A percentile compares a stretch with the other conserved stretches of the same genome.
Evolutionary conservation across 2,113 vertebrate species (phyloP).

Genomic region (Sander lucioperca): DNA sequence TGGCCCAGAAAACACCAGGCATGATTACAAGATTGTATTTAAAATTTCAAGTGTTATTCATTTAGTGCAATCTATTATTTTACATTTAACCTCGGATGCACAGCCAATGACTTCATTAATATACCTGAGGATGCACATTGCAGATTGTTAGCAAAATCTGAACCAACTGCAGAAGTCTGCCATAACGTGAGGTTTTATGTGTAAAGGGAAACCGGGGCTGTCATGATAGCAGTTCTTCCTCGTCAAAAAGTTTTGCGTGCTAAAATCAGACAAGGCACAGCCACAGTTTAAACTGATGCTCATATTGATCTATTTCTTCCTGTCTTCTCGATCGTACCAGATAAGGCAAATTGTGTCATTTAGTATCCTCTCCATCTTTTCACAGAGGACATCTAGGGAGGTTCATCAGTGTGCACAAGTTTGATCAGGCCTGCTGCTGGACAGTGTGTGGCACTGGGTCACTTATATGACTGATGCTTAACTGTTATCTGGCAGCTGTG

Average conservation of each 20-base stretch:
- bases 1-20: not conserved
- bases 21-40: not conserved
- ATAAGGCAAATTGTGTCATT: not conserved
- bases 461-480: constrained; percentile 29
- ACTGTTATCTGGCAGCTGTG: constrained; percentile 4
- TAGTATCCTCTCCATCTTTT: not conserved
- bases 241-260: not conserved
- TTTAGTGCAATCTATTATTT: not conserved
- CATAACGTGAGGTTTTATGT: not conserved
- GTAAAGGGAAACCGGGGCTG: not conserved
- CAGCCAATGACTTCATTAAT: not conserved
- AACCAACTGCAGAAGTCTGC: not conserved
- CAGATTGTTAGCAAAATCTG: not conserved
- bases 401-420: not conserved
- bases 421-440: not conserved
- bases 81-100: not conserved
- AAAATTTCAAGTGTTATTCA: not conserved
- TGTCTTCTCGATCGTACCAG: not conserved
- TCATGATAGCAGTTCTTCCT: not conserved
- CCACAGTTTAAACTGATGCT: not conserved
- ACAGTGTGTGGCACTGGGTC: not conserved
- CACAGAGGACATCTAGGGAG: not conserved
- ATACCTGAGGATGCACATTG: not conserved
- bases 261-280: not conserved
- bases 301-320: not conserved